Evolutionary conservation across 2,888 invertebrate genomes (phyloP).

Genomic region (Sylvicola fuscatus): DNA sequence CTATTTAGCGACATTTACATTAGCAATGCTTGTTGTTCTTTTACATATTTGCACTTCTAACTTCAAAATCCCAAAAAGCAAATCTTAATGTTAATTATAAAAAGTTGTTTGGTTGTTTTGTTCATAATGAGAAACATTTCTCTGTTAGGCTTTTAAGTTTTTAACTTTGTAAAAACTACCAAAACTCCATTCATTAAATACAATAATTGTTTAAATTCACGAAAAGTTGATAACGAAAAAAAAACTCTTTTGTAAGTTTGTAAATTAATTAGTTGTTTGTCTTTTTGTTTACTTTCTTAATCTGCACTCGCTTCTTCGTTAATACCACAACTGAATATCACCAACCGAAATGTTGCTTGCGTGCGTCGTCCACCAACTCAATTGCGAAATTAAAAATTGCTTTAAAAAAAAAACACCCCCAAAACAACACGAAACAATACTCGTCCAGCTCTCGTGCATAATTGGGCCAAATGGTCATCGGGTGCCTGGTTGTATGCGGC

Average conservation of each 20-base stretch:
- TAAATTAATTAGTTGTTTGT: constrained; percentile 3
- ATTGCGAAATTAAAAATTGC: neutral
- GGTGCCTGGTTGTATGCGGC: constrained; percentile 27
- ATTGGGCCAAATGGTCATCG: constrained; percentile 27
- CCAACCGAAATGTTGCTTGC: no score
- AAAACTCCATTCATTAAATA: no score
- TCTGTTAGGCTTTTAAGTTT: no score
- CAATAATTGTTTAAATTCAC: constrained; percentile 11
- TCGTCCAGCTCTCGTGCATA: constrained; percentile 28
- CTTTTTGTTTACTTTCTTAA: constrained; percentile 1
- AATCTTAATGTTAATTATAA: no score
- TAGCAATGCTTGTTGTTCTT: no score
- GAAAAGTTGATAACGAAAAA: constrained; percentile 25
- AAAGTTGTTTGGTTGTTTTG: no score
- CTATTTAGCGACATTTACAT: no score
- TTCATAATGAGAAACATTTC: no score
- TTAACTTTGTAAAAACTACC: no score
- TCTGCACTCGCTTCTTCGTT: neutral
- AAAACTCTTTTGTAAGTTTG: constrained; percentile 5
- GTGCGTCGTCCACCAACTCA: neutral
- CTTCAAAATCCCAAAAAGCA: no score
- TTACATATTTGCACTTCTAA: no score
- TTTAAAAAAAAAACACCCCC: constrained; percentile 2
- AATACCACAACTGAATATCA: neutral
- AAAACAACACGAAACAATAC: no score